Conservation (phyloP, 1,140 invertebrate genomes). For the Carposina sasakii region DNA sequence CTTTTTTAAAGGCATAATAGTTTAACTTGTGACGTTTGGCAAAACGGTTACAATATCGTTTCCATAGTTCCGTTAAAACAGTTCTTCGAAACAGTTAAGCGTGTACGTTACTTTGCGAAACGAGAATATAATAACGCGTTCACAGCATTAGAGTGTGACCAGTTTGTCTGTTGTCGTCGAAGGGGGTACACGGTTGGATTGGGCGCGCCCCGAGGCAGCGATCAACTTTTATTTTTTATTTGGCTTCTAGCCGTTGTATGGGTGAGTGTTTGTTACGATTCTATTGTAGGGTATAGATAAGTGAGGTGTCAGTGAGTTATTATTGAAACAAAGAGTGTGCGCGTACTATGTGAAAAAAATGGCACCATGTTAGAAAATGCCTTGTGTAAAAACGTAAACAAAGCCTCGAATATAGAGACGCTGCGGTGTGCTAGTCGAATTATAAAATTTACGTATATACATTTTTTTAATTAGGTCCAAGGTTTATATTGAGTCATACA, state of each 20-base stretch:
- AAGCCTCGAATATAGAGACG: no score
- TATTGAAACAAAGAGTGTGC: slow-evolving; percentile 25
- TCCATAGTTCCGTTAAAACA: no score
- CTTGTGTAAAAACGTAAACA: slow-evolving; percentile 44
- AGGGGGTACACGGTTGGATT: slow-evolving; percentile 37
- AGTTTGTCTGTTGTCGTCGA: slow-evolving; percentile 56
- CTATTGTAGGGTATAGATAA: slow-evolving; percentile 10
- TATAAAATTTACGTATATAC: no score
- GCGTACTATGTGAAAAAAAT: slow-evolving; percentile 3
- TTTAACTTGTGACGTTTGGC: no score
- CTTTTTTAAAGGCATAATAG: no score
- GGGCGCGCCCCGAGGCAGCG: slow-evolving; percentile 50
- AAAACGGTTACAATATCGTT: no score
- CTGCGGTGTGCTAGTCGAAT: no score
- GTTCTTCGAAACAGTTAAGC: no score
- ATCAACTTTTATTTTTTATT: slow-evolving; percentile 70
- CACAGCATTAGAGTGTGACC: slow-evolving; percentile 42
- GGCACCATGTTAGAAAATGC: no score
- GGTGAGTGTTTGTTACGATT: slow-evolving; percentile 55
- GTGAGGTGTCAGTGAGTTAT: neutral
- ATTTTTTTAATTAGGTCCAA: no score
- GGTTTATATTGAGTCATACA: no score
- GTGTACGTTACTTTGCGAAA: no score
- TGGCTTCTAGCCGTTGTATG: slow-evolving; percentile 74
- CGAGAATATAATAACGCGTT: slow-evolving; percentile 52